Evolutionary conservation across 2,888 invertebrate genomes (phyloP).

Genomic region (Pyrgus malvae): DNA sequence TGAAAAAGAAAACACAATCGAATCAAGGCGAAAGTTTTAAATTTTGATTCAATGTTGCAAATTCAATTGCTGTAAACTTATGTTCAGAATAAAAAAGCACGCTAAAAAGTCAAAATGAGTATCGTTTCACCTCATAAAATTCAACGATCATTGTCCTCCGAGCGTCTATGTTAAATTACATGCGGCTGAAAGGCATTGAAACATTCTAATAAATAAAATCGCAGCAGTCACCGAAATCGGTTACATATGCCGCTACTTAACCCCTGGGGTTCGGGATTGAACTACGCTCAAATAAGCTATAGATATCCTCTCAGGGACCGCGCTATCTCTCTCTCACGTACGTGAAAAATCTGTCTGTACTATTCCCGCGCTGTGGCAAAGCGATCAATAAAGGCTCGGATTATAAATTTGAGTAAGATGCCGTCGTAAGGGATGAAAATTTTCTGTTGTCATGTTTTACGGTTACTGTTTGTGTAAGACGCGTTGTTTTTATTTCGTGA

Average conservation of each 20-base stretch:
- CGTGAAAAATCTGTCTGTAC: conserved; percentile 40
- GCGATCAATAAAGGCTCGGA: conserved; percentile 69
- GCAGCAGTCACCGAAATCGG: neutral
- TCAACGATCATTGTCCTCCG: neutral
- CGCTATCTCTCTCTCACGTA: conserved; percentile 28
- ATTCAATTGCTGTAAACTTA: no score
- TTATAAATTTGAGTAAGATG: conserved; percentile 53
- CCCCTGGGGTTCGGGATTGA: neutral
- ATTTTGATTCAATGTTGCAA: no score
- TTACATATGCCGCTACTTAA: conserved; percentile 17
- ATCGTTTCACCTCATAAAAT: neutral
- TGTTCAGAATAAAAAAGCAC: neutral
- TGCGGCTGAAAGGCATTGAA: neutral
- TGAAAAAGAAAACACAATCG: no score
- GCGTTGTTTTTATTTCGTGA: conserved; percentile 27
- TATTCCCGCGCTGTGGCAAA: conserved; percentile 38
- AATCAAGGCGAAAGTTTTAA: no score
- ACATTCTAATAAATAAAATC: conserved; percentile 15
- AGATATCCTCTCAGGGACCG: conserved; percentile 48
- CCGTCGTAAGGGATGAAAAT: conserved; percentile 24
- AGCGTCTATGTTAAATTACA: neutral
- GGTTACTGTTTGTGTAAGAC: conserved; percentile 28
- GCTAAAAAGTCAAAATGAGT: neutral
- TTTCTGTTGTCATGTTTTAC: conserved; percentile 37
- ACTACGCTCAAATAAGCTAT: conserved; percentile 34